phyloP scores from a whole-genome alignment of 2,113 vertebrate genomes.

The Sylvia atricapilla region DNA sequence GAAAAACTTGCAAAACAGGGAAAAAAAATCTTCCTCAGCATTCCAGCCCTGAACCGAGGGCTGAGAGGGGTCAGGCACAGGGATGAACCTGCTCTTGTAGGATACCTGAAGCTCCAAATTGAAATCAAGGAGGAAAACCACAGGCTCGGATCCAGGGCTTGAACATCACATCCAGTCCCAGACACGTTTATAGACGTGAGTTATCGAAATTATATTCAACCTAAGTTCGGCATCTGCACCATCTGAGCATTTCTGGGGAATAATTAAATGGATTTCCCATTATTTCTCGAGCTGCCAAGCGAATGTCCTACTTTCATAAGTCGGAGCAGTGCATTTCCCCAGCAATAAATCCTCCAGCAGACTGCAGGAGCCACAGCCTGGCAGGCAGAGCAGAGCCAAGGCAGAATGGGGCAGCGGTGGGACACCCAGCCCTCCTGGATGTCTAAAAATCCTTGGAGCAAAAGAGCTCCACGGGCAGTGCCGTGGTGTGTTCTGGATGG shows the following conservation, averaged over 20 bases:
- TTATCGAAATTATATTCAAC: slow-evolving; percentile 55
- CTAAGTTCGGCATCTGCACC: slow-evolving; percentile 27
- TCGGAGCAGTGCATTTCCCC: neutral
- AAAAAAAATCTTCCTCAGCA: neutral
- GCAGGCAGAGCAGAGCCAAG: neutral
- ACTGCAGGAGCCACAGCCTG: neutral
- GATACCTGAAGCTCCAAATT: neutral
- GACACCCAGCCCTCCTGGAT: neutral
- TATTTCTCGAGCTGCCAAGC: neutral
- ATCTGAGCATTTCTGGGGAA: slow-evolving; percentile 22
- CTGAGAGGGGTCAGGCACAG: accelerated
- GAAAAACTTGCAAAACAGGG: neutral
- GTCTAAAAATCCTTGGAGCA: neutral
- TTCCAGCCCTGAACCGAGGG: neutral
- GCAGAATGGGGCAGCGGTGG: accelerated
- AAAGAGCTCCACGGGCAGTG: neutral
- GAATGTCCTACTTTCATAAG: slow-evolving; percentile 6
- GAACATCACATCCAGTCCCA: neutral
- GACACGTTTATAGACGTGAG: slow-evolving; percentile 15
- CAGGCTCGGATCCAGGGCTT: neutral
- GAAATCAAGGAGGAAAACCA: neutral
- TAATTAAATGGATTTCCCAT: slow-evolving; percentile 54
- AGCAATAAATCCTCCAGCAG: neutral
- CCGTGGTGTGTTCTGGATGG: accelerated
- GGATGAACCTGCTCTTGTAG: neutral